Conservation (phyloP, 2,797 vertebrate genomes). For the Phalloptychus januarius region DNA sequence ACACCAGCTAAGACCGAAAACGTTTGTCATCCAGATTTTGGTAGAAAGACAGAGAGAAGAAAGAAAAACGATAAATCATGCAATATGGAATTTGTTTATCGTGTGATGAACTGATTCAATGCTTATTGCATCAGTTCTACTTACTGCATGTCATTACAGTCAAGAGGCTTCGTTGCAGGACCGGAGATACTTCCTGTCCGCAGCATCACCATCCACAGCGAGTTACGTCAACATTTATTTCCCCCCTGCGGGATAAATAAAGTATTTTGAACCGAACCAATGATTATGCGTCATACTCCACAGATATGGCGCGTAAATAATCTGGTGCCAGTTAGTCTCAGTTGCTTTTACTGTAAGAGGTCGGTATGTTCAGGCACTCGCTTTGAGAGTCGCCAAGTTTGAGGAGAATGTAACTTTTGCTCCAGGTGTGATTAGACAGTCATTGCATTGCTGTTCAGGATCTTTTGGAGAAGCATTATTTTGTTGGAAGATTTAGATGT, state of each 20-base stretch:
- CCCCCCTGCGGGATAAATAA: background rate
- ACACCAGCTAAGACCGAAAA: too few relatives aligned
- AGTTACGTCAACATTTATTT: background rate
- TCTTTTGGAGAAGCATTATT: slow-evolving; percentile 8
- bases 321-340: background rate
- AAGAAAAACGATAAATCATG: too few relatives aligned
- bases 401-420: background rate
- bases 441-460: background rate
- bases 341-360: background rate
- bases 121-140: too few relatives aligned
- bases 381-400: background rate
- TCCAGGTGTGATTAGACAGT: background rate
- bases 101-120: too few relatives aligned
- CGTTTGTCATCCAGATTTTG: too few relatives aligned
- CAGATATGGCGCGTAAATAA: background rate
- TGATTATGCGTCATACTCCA: background rate
- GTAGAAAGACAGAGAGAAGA: too few relatives aligned
- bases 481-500: slow-evolving; percentile 6
- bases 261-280: background rate
- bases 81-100: too few relatives aligned
- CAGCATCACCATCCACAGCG: background rate
- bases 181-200: background rate
- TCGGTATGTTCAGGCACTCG: background rate
- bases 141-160: background rate
- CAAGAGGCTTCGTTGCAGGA: background rate